Percentiles rank a stretch among this genome's conserved stretches.
Evolutionary conservation across 2,888 invertebrate genomes (phyloP).

Genomic region (Alsophila aescularia): DNA sequence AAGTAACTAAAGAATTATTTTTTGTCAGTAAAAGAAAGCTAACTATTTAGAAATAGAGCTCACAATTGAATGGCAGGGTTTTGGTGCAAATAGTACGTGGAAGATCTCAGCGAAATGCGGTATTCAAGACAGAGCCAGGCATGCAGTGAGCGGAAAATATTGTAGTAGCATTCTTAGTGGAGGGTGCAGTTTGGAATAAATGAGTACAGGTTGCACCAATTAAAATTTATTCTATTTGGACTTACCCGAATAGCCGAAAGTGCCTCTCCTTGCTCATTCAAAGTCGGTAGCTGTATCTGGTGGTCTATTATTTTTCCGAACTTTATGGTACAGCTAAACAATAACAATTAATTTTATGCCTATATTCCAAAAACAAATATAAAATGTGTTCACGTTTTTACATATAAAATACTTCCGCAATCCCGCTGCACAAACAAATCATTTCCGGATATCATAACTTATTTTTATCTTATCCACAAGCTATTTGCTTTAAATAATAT

Average conservation of each 20-base stretch:
- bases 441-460: conserved; percentile 25
- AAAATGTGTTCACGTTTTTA: background rate
- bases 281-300: no score
- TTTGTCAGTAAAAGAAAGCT: conserved; percentile 47
- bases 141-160: conserved; percentile 69
- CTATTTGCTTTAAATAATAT: conserved; percentile 21
- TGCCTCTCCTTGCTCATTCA: no score
- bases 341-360: no score
- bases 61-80: conserved; percentile 43
- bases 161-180: conserved; percentile 47
- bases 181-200: conserved; percentile 24
- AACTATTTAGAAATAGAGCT: conserved; percentile 46
- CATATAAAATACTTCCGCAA: conserved; percentile 3
- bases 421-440: conserved; percentile 14
- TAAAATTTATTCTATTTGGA: no score
- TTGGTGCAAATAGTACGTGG: conserved; percentile 46
- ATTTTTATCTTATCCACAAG: conserved; percentile 21
- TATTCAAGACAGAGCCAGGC: conserved; percentile 70
- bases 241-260: no score
- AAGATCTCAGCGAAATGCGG: conserved; percentile 66
- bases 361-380: background rate
- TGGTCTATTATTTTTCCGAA: no score
- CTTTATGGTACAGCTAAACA: no score
- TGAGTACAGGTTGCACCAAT: background rate
- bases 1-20: conserved; percentile 60